These are phyloP conservation scores for Xylota segnis DNA, from an alignment of 2,888 invertebrate species.

Conservation along the genomic window DNA sequence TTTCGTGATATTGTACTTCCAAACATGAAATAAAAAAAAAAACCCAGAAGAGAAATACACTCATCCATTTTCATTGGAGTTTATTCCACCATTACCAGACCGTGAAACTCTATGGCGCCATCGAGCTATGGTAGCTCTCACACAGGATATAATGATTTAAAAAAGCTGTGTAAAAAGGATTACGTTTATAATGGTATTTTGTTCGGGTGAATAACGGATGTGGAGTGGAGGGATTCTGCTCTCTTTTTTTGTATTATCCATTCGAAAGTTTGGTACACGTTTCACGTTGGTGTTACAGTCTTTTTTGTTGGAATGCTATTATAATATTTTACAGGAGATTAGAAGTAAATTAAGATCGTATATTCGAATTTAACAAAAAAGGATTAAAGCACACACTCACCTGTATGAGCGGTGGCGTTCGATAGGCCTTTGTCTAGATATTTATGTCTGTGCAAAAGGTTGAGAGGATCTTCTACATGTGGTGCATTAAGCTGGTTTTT, in stretches of 20 bases:
- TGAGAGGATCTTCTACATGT: constrained; percentile 1
- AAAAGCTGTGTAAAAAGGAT: constrained; percentile 62
- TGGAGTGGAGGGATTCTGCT: constrained; percentile 26
- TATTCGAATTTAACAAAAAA: constrained; percentile 61
- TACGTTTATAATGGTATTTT: constrained; percentile 65
- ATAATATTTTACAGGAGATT: constrained; percentile 68
- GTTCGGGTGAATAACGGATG: constrained; percentile 51
- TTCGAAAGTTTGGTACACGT: constrained; percentile 3
- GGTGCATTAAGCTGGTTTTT: constrained; percentile 2
- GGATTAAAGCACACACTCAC: constrained; percentile 41
- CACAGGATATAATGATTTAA: constrained; percentile 63
- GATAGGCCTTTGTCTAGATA: constrained; percentile 32
- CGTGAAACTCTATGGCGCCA: neutral
- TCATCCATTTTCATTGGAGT: constrained; percentile 60
- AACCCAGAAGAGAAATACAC: constrained; percentile 32
- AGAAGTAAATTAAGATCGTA: constrained; percentile 68
- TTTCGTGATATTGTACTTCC: constrained; percentile 32
- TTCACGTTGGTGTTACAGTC: constrained; percentile 21
- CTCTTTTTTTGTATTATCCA: constrained; percentile 28
- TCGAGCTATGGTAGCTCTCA: constrained; percentile 13
- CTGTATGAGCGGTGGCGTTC: constrained; percentile 10
- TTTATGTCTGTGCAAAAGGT: neutral
- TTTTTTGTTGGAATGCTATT: constrained; percentile 56
- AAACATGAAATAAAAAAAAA: constrained; percentile 36
- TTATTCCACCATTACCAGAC: constrained; percentile 35